Evolutionary conservation across 2,888 invertebrate species (phyloP).

Genomic region (Eretmocerus hayati): DNA sequence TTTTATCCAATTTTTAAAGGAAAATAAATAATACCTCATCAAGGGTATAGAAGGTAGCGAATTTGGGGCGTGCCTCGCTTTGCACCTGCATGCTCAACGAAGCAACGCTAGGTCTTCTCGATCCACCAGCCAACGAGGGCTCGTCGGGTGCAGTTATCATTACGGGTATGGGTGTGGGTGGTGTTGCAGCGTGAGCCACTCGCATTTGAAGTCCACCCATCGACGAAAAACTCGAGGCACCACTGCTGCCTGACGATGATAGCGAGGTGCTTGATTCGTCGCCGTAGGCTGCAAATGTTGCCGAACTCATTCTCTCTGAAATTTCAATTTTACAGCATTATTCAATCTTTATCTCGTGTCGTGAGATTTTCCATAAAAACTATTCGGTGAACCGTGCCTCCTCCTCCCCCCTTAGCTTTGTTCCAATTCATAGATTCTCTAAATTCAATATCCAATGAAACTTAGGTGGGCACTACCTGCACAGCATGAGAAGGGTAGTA

Average conservation of each 20-base stretch:
- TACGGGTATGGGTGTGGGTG: constrained; percentile 47
- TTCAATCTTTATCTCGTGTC: too few species aligned
- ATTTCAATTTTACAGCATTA: not conserved
- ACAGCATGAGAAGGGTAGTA: too few species aligned
- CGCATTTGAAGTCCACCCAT: constrained; percentile 39
- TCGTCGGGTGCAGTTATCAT: constrained; percentile 44
- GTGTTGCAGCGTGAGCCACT: constrained; percentile 56
- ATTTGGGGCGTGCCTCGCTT: constrained; percentile 23
- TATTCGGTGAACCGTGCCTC: too few species aligned
- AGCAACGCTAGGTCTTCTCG: constrained; percentile 20
- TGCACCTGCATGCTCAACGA: too few species aligned
- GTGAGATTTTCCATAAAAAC: too few species aligned
- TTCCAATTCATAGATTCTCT: too few species aligned
- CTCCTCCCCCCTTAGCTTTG: too few species aligned
- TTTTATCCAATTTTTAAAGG: too few species aligned
- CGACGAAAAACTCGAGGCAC: constrained; percentile 37
- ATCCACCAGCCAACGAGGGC: constrained; percentile 32
- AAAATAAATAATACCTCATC: constrained; percentile 34
- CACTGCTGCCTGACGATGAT: too few species aligned
- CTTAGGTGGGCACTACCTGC: too few species aligned
- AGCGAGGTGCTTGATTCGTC: constrained; percentile 61
- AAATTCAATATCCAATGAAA: too few species aligned
- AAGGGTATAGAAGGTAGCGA: constrained; percentile 36
- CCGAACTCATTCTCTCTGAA: constrained; percentile 44
- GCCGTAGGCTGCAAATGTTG: constrained; percentile 44